Percentiles rank a stretch among this genome's conserved stretches.
Conservation (phyloP, 2,113 vertebrate genomes). For the Acrocephalus kingi region DNA sequence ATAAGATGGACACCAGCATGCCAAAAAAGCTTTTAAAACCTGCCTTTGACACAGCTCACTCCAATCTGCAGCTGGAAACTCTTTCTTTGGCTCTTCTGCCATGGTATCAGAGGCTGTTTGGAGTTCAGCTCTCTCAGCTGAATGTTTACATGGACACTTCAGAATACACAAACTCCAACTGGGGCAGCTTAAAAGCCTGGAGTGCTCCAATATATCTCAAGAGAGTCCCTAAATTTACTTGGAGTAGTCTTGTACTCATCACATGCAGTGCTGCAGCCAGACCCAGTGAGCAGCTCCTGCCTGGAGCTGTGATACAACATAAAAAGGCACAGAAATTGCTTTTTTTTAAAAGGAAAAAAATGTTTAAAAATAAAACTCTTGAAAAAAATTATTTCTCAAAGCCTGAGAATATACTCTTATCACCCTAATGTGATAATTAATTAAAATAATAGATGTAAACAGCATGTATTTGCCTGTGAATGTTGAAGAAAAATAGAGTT, state of each 20-base stretch:
- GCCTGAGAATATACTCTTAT: not conserved
- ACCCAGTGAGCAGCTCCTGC: not conserved
- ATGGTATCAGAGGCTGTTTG: not conserved
- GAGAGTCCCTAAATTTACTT: not conserved
- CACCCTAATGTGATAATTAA: not conserved
- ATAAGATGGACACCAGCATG: not conserved
- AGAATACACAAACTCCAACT: not conserved
- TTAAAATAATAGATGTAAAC: not conserved
- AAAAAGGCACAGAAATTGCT: not conserved
- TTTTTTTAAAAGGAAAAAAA: not conserved
- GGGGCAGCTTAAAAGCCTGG: not conserved
- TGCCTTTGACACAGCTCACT: not conserved
- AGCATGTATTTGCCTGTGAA: not conserved
- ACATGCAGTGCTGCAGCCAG: not conserved
- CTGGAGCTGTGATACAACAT: not conserved
- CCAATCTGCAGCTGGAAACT: not conserved
- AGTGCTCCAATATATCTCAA: not conserved
- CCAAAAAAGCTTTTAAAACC: conserved; percentile 66
- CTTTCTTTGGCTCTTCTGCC: not conserved
- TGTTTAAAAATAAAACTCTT: not conserved
- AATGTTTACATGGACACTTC: not conserved
- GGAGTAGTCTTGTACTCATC: not conserved
- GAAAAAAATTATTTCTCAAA: not conserved
- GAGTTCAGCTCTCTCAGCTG: not conserved
- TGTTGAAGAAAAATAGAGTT: not conserved